A percentile compares a stretch with the other conserved stretches of the same genome.
Conservation (phyloP, 2,888 invertebrate genomes). For the Palloptera scutellata region DNA sequence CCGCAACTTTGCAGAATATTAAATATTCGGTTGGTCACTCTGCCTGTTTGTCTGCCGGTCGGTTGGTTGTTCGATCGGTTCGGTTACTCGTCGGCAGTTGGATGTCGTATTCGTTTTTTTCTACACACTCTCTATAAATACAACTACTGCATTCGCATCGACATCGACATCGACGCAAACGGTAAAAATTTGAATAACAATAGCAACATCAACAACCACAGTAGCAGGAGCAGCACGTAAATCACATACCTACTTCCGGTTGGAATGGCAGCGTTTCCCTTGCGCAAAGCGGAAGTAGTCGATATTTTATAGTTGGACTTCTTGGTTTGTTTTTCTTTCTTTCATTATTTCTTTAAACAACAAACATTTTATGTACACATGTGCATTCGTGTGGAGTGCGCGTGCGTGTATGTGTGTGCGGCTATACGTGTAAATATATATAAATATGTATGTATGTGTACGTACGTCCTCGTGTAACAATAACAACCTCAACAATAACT, state of each 20-base stretch:
- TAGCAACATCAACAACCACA: background rate
- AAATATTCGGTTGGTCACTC: too few species aligned
- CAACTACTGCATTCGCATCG: too few species aligned
- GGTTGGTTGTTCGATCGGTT: too few species aligned
- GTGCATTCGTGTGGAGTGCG: background rate
- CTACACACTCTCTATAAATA: too few species aligned
- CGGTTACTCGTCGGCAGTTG: too few species aligned
- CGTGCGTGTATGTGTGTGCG: slow-evolving; percentile 12
- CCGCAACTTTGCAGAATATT: too few species aligned
- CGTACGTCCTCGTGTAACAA: slow-evolving; percentile 7
- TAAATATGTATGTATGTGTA: background rate
- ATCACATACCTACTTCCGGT: slow-evolving; percentile 43
- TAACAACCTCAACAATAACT: background rate
- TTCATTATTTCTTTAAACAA: slow-evolving; percentile 4
- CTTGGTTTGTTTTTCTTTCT: background rate
- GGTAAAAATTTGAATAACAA: too few species aligned
- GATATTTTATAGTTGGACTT: slow-evolving; percentile 38
- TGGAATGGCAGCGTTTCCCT: slow-evolving; percentile 36
- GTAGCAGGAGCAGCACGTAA: slow-evolving; percentile 35
- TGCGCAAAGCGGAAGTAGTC: slow-evolving; percentile 36
- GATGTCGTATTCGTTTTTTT: too few species aligned
- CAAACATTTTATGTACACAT: slow-evolving; percentile 8
- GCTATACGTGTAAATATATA: background rate
- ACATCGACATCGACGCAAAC: too few species aligned
- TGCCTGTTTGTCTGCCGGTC: too few species aligned